Evolutionary conservation across 2,113 vertebrate genomes (phyloP), one percentile per base, ranked within the genome.

Genomic region (Epinephelus fuscoguttatus): DNA sequence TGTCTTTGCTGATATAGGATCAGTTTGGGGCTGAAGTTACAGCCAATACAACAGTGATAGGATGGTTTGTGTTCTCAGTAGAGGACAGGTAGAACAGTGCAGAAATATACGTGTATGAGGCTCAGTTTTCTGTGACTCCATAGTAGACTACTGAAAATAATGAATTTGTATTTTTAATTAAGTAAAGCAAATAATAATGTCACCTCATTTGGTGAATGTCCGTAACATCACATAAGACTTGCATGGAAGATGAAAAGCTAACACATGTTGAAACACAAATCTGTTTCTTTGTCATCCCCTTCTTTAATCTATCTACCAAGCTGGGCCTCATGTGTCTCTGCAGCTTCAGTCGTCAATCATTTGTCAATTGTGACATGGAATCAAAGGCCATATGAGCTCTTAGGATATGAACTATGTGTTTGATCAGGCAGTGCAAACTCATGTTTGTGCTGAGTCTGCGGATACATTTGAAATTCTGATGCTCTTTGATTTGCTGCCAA

Each of bases 401-500:
- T 75, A 60, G 67, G 47, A 90, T 89, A 89, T 88, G 75, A 87
- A 50, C 71, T 59, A 81, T 89, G 91, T 81, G 87, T 92, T 94
- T 93, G 89, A 94, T 93, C 84, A 55, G 40, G 59, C 82, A 76
- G 45, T 80, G 55, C 74, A 75, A 84, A 84, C 72, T 69, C 68
- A 50, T 60, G 23, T 84, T 89, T 78, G 81, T 72, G 88, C 81
- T 89, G 91, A 89, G 30, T 59, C 77, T 57, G 82, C 84, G 69
- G 71, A 88, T 81, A 75, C 84, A 84, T 88, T 84, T 84, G 33
- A 88, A 82, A 86, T 80, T 78, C 70, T 88, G 80, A 77, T 70
- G 52, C 60, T 67, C 80, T 93, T 88, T 94, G 90, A 91, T 88
- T 89, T 78, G 76, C 57, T 85, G 89, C 91, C 91, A 93, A 73